A percentile compares a stretch with the other conserved stretches of the same genome.
Conservation (phyloP, 2,113 vertebrate genomes). For the Tychaedon coryphoeus region DNA sequence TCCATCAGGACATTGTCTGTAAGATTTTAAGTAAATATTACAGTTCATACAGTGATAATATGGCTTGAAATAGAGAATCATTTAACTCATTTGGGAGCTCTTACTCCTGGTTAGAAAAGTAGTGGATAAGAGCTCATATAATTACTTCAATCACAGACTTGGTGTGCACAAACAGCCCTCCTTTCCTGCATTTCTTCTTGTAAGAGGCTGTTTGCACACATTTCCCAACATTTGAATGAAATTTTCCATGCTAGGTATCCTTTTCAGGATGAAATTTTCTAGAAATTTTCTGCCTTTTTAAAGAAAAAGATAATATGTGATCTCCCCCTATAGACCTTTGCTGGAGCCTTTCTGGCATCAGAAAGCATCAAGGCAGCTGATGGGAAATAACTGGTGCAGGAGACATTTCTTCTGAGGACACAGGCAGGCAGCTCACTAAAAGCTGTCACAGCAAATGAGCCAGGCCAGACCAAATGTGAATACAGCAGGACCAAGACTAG, state of each 20-base stretch:
- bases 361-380: background rate
- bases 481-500: background rate
- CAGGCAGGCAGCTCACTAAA: background rate
- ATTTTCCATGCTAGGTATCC: background rate
- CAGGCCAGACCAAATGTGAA: accelerated
- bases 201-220: background rate
- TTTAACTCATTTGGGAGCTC: background rate
- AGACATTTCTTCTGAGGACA: background rate
- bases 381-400: background rate
- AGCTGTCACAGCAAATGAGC: background rate
- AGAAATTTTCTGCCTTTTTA: background rate
- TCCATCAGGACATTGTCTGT: background rate
- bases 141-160: background rate
- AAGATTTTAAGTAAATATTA: background rate
- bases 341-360: background rate
- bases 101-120: background rate
- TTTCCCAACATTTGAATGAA: background rate
- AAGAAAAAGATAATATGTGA: background rate
- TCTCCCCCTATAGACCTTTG: background rate
- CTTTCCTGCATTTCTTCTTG: background rate
- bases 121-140: background rate
- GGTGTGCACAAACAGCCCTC: background rate
- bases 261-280: background rate
- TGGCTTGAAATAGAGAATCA: background rate
- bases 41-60: background rate